Evolutionary conservation across 2,888 invertebrate genomes (phyloP), one percentile per base, ranked within the genome.

Genomic region (Mayetiola destructor): DNA sequence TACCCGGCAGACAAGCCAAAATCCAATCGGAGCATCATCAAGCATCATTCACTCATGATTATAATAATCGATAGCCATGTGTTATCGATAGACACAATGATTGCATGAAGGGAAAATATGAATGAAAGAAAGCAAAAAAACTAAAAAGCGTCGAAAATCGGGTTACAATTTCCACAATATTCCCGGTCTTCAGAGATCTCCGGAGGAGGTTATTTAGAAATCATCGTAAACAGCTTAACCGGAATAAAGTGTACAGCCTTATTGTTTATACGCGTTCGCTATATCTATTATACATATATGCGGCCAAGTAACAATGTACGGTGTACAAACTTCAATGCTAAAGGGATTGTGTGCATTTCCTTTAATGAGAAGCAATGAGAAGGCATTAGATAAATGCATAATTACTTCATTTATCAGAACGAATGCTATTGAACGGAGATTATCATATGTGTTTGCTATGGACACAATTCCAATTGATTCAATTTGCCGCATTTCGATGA

Each of bases 331-430:
- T 12, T 4, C 6, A 36, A 16, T 6, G 39, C 6, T 3, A 39
- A 3, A 39, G 32, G 10, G 32, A n/a, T n/a, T n/a, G n/a, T n/a
- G n/a, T n/a, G n/a, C n/a, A n/a, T n/a, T n/a, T n/a, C n/a, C n/a
- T n/a, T n/a, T n/a, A n/a, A n/a, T n/a, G n/a, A n/a, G n/a, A n/a
- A n/a, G n/a, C n/a, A n/a, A n/a, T n/a, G n/a, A n/a, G n/a, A n/a
- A n/a, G n/a, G n/a, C 42, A 42, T 42, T 42, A 42, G 23, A 23
- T n/a, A 14, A 42, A 42, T 42, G 42, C 42, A 42, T 42, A 42
- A 42, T 42, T 42, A n/a, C 42, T 42, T 32, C n/a, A n/a, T n/a
- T n/a, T n/a, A n/a, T n/a, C n/a, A n/a, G n/a, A n/a, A n/a, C n/a
- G n/a, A n/a, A n/a, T n/a, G n/a, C n/a, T n/a, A n/a, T n/a, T n/a